These are phyloP conservation scores for Cottus gobio DNA, from an alignment of 2,113 vertebrate species.

Conservation along the genomic window DNA sequence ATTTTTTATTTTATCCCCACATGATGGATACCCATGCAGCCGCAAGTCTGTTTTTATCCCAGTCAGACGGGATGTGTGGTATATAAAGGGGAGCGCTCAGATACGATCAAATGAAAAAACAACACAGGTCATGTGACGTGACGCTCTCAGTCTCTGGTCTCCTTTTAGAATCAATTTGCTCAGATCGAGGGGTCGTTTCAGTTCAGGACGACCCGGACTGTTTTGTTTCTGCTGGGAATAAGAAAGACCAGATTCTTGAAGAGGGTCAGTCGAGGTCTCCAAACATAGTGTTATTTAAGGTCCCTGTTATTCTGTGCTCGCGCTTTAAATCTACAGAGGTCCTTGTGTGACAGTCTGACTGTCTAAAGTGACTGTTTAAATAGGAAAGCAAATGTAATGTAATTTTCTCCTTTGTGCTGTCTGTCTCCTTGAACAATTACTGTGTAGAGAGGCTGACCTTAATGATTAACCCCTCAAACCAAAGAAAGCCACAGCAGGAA, in stretches of 20 bases:
- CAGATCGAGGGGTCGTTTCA: constrained; percentile 16
- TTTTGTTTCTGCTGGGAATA: constrained; percentile 26
- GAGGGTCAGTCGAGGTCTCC: constrained; percentile 36
- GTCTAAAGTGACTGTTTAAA: constrained; percentile 25
- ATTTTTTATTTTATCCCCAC: constrained; percentile 26
- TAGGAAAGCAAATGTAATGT: constrained; percentile 51
- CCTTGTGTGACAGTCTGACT: constrained; percentile 39
- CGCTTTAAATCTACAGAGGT: constrained; percentile 25
- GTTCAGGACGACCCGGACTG: constrained; percentile 32
- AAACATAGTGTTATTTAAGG: constrained; percentile 37
- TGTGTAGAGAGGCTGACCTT: background rate
- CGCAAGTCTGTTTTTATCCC: constrained; percentile 19
- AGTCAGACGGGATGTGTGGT: background rate
- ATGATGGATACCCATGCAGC: background rate
- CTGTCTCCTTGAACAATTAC: constrained; percentile 14
- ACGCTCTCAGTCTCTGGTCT: constrained; percentile 8
- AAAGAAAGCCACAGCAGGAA: background rate
- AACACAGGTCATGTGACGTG: constrained; percentile 3
- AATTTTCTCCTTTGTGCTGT: constrained; percentile 21
- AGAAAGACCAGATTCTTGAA: constrained; percentile 37
- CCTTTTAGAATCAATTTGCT: constrained; percentile 31
- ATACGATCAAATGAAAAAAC: constrained; percentile 45
- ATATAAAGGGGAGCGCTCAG: background rate
- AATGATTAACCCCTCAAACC: constrained; percentile 2
- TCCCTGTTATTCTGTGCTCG: constrained; percentile 24